phyloP scores from a whole-genome alignment of 1,140 invertebrate species.

The Diabrotica undecimpunctata region DNA sequence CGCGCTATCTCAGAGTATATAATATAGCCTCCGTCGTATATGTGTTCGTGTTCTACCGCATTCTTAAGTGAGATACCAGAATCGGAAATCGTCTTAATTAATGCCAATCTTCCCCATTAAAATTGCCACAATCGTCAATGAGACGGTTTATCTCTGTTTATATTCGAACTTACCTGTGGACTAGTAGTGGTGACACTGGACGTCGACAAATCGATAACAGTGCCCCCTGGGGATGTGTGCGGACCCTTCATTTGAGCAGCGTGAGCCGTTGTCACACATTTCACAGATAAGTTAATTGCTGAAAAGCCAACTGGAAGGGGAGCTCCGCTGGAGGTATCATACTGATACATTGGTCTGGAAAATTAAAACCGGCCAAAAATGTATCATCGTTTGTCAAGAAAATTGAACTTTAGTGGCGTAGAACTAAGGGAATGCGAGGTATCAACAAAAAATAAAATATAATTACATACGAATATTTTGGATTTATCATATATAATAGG shows the following conservation, averaged over 20 bases:
- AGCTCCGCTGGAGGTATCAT: slow-evolving; percentile 59
- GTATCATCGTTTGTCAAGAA: background rate
- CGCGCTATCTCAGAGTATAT: no score
- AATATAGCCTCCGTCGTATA: no score
- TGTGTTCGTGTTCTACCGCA: no score
- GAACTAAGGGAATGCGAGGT: no score
- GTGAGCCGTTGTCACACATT: slow-evolving; percentile 74
- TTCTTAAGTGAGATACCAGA: background rate
- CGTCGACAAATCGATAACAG: slow-evolving; percentile 82
- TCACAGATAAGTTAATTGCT: slow-evolving; percentile 82
- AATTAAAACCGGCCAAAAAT: slow-evolving; percentile 8
- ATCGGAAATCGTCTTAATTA: background rate
- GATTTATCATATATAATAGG: no score
- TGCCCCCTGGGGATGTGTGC: slow-evolving; percentile 65
- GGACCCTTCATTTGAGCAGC: slow-evolving; percentile 52
- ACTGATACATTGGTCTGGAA: slow-evolving; percentile 74
- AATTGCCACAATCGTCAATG: background rate
- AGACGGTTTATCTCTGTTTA: background rate
- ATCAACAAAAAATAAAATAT: no score
- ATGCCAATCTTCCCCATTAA: background rate
- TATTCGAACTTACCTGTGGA: slow-evolving; percentile 63
- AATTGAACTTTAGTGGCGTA: background rate
- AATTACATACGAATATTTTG: no score
- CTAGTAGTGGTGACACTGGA: slow-evolving; percentile 78
- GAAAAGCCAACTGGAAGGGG: slow-evolving; percentile 67